These are phyloP conservation scores for Caracal caracal DNA, from an alignment of 2,113 vertebrate species.

Conservation along the genomic window DNA sequence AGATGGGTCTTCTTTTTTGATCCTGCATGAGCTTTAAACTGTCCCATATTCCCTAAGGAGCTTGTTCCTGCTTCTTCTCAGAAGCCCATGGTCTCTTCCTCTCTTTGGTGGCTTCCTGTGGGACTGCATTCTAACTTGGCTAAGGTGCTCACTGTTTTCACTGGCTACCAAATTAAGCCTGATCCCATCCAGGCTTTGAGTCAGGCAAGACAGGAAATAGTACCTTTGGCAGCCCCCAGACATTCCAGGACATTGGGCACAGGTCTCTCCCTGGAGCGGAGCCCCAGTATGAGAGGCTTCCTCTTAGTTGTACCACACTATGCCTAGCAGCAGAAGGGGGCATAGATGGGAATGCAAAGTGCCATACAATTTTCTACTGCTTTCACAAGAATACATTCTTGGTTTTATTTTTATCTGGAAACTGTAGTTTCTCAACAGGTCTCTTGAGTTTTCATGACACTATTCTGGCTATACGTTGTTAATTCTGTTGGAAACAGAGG, in stretches of 20 bases:
- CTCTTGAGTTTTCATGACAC: neutral
- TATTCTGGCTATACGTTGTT: neutral
- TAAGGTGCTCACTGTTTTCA: neutral
- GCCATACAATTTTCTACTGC: neutral
- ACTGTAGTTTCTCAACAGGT: neutral
- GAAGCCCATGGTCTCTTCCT: neutral
- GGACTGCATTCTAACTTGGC: neutral
- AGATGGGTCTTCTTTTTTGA: neutral
- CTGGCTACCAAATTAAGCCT: neutral
- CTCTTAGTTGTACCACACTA: neutral
- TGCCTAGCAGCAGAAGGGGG: neutral
- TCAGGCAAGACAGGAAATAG: neutral
- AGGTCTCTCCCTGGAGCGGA: neutral
- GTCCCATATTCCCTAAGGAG: neutral
- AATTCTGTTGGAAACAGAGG: neutral
- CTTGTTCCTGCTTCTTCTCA: neutral
- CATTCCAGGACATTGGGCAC: neutral
- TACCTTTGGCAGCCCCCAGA: neutral
- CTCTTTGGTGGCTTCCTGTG: neutral
- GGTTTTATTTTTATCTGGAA: neutral
- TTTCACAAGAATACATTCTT: neutral
- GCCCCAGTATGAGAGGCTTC: neutral
- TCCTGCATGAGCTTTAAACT: neutral
- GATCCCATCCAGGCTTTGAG: neutral
- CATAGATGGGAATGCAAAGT: neutral